Percentiles rank a stretch among this genome's conserved stretches.
phyloP scores from a whole-genome alignment of 2,888 invertebrate species.

The Amphipoea lucens region DNA sequence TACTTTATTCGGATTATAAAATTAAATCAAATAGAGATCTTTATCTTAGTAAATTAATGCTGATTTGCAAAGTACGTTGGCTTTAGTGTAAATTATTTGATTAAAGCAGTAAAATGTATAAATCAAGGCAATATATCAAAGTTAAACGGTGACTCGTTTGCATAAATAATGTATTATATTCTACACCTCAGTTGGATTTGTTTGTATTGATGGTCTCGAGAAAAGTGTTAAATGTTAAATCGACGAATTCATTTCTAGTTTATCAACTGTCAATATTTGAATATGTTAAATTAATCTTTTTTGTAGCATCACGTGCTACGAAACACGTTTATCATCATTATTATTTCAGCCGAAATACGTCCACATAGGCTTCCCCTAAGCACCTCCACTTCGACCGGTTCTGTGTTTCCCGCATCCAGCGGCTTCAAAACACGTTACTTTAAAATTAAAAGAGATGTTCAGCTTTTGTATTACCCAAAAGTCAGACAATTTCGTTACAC shows the following conservation, averaged over 20 bases:
- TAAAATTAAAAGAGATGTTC: not conserved
- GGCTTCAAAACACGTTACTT: not conserved
- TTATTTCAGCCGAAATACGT: no score
- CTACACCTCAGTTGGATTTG: constrained; percentile 42
- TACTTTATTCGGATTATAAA: constrained; percentile 55
- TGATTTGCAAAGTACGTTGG: constrained; percentile 58
- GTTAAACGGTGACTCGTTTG: constrained; percentile 52
- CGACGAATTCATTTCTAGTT: constrained; percentile 1
- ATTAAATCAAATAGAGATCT: constrained; percentile 54
- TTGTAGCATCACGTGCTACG: not conserved
- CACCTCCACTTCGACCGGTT: no score
- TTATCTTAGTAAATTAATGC: constrained; percentile 57
- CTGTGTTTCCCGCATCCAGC: no score
- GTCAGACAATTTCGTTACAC: constrained; percentile 36
- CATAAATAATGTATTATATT: constrained; percentile 59
- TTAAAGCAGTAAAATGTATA: constrained; percentile 50
- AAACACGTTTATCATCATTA: not conserved
- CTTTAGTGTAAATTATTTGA: constrained; percentile 61
- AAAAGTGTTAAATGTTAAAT: constrained; percentile 22
- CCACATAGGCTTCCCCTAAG: no score
- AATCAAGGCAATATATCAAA: constrained; percentile 61
- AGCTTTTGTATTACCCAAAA: constrained; percentile 13
- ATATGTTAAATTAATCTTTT: not conserved
- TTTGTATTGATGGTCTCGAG: constrained; percentile 42
- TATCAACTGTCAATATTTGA: constrained; percentile 5